Conservation (phyloP, 2,797 vertebrate genomes). For the Botia almorhae region DNA sequence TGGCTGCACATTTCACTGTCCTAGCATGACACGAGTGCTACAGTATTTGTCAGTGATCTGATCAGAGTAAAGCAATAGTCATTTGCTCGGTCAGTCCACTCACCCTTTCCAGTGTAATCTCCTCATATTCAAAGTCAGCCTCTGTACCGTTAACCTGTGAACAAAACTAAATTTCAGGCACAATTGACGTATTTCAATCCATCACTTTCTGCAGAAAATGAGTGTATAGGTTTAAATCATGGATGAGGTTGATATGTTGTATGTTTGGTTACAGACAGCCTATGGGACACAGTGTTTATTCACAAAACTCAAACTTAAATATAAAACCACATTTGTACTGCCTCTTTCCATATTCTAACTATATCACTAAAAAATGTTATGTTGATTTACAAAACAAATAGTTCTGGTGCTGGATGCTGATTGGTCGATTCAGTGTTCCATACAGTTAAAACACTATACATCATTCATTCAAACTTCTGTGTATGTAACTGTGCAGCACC, state of each 20-base stretch:
- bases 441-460: not conserved
- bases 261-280: not conserved
- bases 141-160: constrained; percentile 93
- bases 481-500: not conserved
- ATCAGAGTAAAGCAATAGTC: not conserved
- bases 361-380: not conserved
- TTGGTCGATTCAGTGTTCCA: not conserved
- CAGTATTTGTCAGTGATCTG: not conserved
- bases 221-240: not conserved
- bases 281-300: too few relatives aligned
- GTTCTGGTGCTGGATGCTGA: not conserved
- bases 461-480: not conserved
- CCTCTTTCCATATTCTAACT: too few relatives aligned
- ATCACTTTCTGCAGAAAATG: not conserved
- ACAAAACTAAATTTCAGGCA: constrained; percentile 20
- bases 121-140: constrained; percentile 96
- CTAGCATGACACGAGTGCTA: not conserved
- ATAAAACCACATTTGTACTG: not conserved
- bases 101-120: constrained; percentile 97
- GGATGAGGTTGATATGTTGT: not conserved
- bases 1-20: not conserved
- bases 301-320: not conserved
- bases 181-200: not conserved
- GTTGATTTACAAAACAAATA: not conserved
- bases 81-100: constrained; percentile 54